These are phyloP conservation scores for Aphodius granarius DNA, from an alignment of 2,888 invertebrate genomes.

Conservation along the genomic window DNA sequence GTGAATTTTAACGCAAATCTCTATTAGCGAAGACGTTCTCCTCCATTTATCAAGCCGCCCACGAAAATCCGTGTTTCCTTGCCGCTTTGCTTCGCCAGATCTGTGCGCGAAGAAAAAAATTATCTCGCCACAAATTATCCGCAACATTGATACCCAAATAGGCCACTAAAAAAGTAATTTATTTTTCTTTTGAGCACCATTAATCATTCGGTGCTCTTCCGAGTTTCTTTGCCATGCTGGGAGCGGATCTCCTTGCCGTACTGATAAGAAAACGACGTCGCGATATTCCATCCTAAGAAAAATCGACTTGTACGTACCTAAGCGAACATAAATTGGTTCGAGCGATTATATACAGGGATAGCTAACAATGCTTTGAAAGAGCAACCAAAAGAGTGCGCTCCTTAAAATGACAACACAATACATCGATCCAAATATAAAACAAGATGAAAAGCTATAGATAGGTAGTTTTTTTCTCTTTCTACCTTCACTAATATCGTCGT, in stretches of 20 bases:
- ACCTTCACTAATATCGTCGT: not conserved
- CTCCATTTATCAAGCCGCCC: not conserved
- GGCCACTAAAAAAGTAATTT: slow-evolving; percentile 23
- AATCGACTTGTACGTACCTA: not conserved
- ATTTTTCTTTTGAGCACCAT: slow-evolving; percentile 18
- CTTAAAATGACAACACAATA: too few species aligned
- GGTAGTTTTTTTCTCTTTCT: too few species aligned
- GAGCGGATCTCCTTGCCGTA: not conserved
- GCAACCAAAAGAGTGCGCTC: too few species aligned
- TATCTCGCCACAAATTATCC: slow-evolving; percentile 2
- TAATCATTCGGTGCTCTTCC: slow-evolving; percentile 15
- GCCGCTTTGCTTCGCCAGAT: not conserved
- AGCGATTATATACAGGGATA: not conserved
- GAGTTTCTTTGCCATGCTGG: not conserved
- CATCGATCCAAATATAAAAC: too few species aligned
- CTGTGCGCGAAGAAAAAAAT: not conserved
- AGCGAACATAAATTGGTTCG: not conserved
- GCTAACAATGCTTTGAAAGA: not conserved
- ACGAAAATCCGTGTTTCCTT: not conserved
- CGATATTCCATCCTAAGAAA: not conserved
- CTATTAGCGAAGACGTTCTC: not conserved
- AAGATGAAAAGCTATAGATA: too few species aligned
- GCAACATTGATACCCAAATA: slow-evolving; percentile 9
- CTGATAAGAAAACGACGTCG: not conserved
- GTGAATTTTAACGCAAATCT: not conserved